phyloP scores from a whole-genome alignment of 2,888 invertebrate genomes.

The Disparrhopalites patrizii region DNA sequence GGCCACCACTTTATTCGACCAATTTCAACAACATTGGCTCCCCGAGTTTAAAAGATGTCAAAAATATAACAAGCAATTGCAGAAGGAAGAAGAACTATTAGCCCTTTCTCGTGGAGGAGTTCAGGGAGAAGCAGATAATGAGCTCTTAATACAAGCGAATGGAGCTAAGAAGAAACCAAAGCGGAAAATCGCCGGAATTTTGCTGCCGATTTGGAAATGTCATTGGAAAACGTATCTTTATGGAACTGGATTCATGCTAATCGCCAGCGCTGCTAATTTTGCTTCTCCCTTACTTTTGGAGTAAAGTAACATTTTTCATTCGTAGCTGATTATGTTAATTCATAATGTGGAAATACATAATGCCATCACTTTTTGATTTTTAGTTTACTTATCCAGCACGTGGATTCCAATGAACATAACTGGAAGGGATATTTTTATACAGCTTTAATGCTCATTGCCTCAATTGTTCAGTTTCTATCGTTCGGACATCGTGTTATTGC shows the following conservation, averaged over 20 bases:
- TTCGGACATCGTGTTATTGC: conserved; percentile 58
- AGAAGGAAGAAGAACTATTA: too few species aligned
- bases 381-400: conserved; percentile 51
- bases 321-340: too few species aligned
- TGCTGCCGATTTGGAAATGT: conserved; percentile 76
- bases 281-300: conserved; percentile 81
- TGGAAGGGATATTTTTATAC: conserved; percentile 63
- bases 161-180: not conserved
- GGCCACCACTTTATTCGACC: conserved; percentile 50
- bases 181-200: conserved; percentile 72
- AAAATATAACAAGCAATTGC: not conserved
- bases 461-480: conserved; percentile 56
- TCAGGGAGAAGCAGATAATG: not conserved
- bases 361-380: not conserved
- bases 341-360: too few species aligned
- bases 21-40: conserved; percentile 53
- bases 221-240: conserved; percentile 79
- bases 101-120: not conserved
- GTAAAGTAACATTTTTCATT: conserved; percentile 54
- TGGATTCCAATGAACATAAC: conserved; percentile 49
- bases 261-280: conserved; percentile 78
- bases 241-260: conserved; percentile 76
- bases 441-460: conserved; percentile 55
- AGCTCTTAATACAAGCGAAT: not conserved
- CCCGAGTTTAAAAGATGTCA: conserved; percentile 9